A percentile compares a stretch with the other conserved stretches of the same genome.
phyloP scores from a whole-genome alignment of 2,888 invertebrate genomes.

The Lasioglossum morio region DNA sequence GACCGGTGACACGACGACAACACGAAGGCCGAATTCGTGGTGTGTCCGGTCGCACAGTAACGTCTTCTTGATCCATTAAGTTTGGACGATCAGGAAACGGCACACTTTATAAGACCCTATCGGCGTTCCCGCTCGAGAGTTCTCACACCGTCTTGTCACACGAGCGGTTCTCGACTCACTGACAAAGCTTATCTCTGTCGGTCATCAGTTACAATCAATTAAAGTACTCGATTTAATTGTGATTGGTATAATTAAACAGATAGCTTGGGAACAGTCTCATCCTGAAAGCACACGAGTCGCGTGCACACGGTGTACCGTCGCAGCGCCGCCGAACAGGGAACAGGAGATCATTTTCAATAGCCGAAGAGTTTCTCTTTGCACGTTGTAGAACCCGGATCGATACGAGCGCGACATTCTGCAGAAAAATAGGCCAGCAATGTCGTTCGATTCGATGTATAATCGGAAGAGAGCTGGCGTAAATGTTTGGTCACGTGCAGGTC shows the following conservation, averaged over 20 bases:
- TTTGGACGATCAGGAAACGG: constrained; percentile 55
- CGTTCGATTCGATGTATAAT: constrained; percentile 32
- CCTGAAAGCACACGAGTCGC: background rate
- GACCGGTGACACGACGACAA: constrained; percentile 58
- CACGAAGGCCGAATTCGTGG: constrained; percentile 66
- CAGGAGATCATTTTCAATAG: background rate
- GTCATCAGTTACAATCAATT: constrained; percentile 27
- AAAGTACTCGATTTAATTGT: background rate
- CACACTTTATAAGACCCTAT: constrained; percentile 52
- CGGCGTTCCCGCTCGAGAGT: constrained; percentile 29
- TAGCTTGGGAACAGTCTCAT: background rate
- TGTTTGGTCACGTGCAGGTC: constrained; percentile 63
- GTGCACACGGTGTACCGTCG: background rate
- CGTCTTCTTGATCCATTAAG: constrained; percentile 64
- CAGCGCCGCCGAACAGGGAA: background rate
- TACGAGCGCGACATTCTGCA: background rate
- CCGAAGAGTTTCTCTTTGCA: background rate
- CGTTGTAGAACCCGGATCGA: background rate
- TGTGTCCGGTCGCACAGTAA: constrained; percentile 72
- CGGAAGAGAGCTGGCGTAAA: constrained; percentile 23
- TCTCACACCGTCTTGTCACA: constrained; percentile 28
- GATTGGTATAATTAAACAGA: background rate
- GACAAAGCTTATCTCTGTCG: constrained; percentile 27
- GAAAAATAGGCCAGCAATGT: background rate
- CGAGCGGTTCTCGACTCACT: background rate